These are phyloP conservation scores for Zapus hudsonius DNA, from an alignment of 2,113 vertebrate species.

Conservation along the genomic window DNA sequence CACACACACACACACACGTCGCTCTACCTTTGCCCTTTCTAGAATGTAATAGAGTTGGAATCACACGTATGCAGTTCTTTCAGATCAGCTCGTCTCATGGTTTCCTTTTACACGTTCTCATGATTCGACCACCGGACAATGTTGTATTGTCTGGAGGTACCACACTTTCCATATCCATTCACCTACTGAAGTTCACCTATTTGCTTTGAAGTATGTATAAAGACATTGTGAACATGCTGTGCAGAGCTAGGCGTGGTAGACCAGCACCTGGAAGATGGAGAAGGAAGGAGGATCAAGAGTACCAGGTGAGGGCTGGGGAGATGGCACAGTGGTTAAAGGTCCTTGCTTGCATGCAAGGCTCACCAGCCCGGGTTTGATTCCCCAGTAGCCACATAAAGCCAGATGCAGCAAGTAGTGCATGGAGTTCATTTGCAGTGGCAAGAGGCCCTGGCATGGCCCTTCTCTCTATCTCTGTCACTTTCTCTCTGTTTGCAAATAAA, in stretches of 20 bases:
- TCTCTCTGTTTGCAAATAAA: no score
- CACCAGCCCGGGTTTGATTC: no score
- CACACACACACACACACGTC: no score
- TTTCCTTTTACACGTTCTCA: background rate
- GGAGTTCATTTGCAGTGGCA: no score
- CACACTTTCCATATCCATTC: background rate
- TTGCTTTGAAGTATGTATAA: background rate
- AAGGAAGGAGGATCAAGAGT: no score
- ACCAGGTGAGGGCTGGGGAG: no score
- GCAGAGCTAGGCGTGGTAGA: background rate
- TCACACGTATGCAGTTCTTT: background rate
- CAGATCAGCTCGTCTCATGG: background rate
- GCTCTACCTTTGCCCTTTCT: background rate
- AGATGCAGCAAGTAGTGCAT: no score
- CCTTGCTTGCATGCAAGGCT: no score
- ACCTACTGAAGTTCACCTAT: background rate
- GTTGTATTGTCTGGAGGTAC: background rate
- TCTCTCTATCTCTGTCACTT: no score
- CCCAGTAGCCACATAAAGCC: no score
- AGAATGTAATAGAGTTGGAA: background rate
- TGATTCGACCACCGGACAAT: background rate
- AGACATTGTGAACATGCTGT: background rate
- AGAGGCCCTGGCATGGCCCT: no score
- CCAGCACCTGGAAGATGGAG: background rate
- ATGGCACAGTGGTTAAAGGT: no score